Percentiles rank a stretch among this genome's conserved stretches.
Conservation (phyloP, 2,113 vertebrate genomes). For the Salvelinus sp. region DNA sequence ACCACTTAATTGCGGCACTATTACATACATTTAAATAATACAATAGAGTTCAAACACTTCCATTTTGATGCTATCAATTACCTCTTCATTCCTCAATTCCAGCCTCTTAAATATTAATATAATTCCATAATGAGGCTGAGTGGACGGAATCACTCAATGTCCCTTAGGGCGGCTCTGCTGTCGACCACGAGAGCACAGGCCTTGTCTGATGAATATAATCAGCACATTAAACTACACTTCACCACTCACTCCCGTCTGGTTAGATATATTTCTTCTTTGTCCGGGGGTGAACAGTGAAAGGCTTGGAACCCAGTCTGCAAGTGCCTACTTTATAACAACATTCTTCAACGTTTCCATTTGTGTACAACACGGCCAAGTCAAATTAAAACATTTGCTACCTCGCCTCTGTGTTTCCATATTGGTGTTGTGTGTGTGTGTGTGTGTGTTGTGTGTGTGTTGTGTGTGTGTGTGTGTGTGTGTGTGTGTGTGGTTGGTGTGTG, state of each 20-base stretch:
- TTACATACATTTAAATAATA: constrained; percentile 64
- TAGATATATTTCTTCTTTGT: constrained; percentile 58
- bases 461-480: not conserved
- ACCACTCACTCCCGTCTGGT: constrained; percentile 55
- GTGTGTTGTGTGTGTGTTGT: constrained; percentile 14
- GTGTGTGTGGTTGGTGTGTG: constrained; percentile 7
- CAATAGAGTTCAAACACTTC: constrained; percentile 67
- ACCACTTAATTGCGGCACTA: constrained; percentile 47
- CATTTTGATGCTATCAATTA: constrained; percentile 74
- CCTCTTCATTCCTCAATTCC: constrained; percentile 76
- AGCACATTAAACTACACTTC: constrained; percentile 67
- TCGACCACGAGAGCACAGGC: constrained; percentile 65
- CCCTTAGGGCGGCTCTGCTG: constrained; percentile 70
- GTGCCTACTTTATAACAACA: constrained; percentile 67
- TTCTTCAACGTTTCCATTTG: constrained; percentile 53
- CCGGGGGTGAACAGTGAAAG: constrained; percentile 54
- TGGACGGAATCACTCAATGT: constrained; percentile 77
- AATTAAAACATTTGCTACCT: constrained; percentile 49
- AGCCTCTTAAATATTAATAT: constrained; percentile 77
- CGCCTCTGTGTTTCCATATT: constrained; percentile 41
- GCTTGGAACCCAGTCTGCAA: constrained; percentile 55
- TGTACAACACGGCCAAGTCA: constrained; percentile 47
- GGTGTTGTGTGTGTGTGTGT: constrained; percentile 15
- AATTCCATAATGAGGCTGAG: constrained; percentile 77
- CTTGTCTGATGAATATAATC: constrained; percentile 75